Percentiles rank a stretch among this genome's conserved stretches.
Conservation (phyloP, 1,140 invertebrate genomes). For the Brachionus asplanchnoidis region DNA sequence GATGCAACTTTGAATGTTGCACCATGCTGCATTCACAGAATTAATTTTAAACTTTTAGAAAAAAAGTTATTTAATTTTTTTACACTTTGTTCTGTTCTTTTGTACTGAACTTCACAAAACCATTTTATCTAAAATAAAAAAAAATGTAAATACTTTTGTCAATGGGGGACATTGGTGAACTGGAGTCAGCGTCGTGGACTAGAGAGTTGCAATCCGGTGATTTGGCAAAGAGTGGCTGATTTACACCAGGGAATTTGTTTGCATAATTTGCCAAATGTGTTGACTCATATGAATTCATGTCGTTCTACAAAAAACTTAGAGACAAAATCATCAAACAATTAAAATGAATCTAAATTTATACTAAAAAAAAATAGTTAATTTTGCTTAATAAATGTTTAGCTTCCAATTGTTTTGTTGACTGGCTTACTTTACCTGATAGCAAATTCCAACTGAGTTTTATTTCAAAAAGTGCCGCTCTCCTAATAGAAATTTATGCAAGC, state of each 20-base stretch:
- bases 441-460: conserved; percentile 7
- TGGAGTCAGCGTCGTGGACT: not conserved
- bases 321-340: not conserved
- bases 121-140: not conserved
- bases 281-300: not conserved
- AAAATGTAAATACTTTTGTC: not conserved
- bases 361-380: not conserved
- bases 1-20: too few relatives aligned
- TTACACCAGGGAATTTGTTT: not conserved
- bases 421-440: conserved; percentile 3
- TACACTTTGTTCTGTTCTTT: too few relatives aligned
- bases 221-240: not conserved
- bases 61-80: too few relatives aligned
- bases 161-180: not conserved
- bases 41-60: too few relatives aligned
- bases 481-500: not conserved
- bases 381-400: too few relatives aligned
- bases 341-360: not conserved
- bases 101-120: too few relatives aligned
- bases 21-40: too few relatives aligned
- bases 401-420: not conserved
- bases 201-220: not conserved
- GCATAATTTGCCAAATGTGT: not conserved
- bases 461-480: not conserved
- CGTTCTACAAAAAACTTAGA: not conserved